Evolutionary conservation across 2,888 invertebrate genomes (phyloP), one percentile per base, ranked within the genome.

Genomic region (Lasius fuliginosus): DNA sequence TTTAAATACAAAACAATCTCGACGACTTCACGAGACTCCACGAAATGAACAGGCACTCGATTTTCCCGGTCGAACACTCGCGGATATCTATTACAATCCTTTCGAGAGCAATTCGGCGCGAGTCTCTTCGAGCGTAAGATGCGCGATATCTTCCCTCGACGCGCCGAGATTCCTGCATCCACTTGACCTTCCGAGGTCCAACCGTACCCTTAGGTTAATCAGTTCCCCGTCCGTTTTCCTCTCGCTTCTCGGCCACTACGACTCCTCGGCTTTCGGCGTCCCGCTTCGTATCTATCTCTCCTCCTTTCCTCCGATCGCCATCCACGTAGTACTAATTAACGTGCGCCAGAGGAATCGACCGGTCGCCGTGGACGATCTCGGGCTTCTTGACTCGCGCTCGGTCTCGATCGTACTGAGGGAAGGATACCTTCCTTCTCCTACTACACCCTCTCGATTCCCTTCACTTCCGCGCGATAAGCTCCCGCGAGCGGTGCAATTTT

Each of bases 111-210:
- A 36, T 46, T 23, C 23, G 23, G 23, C 23, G 49, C n/a, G 40
- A 68, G 30, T 79, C 23, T 3, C n/a, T 67, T 68, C 53, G 65
- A 68, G 46, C 71, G 53, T 82, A 23, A 58, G 64, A 33, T 73
- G 65, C 62, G 58, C 81, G 84, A 84, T 90, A 86, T 89, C 90
- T 88, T 89, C 84, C 87, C 89, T 86, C 86, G 71, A 85, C 56
- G 94, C 94, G 94, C 94, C 94, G 92, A 88, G 91, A 94, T 94
- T 94, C 94, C 94, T 94, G 94, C 94, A 93, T 94, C 93, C 92
- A 92, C 92, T 93, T 94, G 92, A 91, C 90, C 88, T 86, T 88
- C 83, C 84, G 71, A 77, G 81, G 81, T 86, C 58, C 64, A 82
- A 40, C 79, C 85, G 82, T 67, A 76, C 79, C 76, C 86, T 87